These are phyloP conservation scores for Stratiomys singularior DNA, from an alignment of 2,888 invertebrate genomes.

Conservation along the genomic window DNA sequence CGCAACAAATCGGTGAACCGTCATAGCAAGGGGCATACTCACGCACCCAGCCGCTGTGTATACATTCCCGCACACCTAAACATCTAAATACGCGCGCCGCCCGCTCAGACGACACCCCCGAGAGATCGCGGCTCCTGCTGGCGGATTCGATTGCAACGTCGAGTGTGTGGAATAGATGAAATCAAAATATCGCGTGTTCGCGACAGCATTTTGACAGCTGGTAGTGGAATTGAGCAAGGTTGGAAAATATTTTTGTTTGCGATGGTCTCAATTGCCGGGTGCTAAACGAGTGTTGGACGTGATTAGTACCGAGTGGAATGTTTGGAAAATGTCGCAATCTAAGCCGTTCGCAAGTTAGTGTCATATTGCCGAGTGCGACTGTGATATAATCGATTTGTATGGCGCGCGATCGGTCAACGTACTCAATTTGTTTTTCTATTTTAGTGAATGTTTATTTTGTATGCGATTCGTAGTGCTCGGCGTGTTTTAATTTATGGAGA, in stretches of 20 bases:
- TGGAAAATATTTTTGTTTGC: slow-evolving; percentile 36
- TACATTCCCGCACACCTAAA: not conserved
- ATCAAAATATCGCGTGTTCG: slow-evolving; percentile 27
- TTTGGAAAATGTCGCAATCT: not conserved
- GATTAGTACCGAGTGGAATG: not conserved
- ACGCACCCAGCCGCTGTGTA: slow-evolving; percentile 16
- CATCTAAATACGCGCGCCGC: not conserved
- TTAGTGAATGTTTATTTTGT: slow-evolving; percentile 32
- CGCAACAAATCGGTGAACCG: slow-evolving; percentile 37
- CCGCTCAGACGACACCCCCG: not conserved
- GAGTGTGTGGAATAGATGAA: not conserved
- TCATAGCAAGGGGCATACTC: slow-evolving; percentile 13
- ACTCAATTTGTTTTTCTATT: slow-evolving; percentile 17
- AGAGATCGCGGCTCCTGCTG: not conserved
- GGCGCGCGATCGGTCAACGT: slow-evolving; percentile 29
- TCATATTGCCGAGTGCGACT: not conserved
- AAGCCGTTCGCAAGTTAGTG: not conserved
- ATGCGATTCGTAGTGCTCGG: slow-evolving; percentile 1
- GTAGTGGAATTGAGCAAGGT: slow-evolving; percentile 20
- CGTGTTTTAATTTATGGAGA: slow-evolving; percentile 15
- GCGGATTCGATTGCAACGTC: slow-evolving; percentile 6
- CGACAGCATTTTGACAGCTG: slow-evolving; percentile 25
- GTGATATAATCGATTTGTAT: slow-evolving; percentile 34
- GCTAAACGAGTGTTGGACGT: not conserved
- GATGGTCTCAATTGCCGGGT: slow-evolving; percentile 6